Evolutionary conservation across 1,140 invertebrate genomes (phyloP), one percentile per base, ranked within the genome.

Genomic region (Monomorium pharaonis): DNA sequence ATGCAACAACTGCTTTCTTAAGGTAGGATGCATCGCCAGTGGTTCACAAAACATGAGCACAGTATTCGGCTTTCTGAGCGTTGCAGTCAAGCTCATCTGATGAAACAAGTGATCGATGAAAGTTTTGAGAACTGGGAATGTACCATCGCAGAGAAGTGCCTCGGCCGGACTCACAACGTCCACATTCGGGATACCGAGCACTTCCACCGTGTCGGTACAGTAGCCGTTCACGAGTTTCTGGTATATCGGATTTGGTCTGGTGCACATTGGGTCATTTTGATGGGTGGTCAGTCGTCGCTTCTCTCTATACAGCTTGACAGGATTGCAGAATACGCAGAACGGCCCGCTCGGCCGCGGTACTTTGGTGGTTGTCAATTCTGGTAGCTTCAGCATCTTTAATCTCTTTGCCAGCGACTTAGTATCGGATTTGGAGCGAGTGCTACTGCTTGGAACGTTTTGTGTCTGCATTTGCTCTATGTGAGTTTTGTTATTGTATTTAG

Each of bases 1-100:
- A 88, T 95, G 95, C 30, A 95, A 80, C 44, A 95, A 75, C 62
- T 95, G 94, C 86, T 95, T 95, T 37, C 95, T 93, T 21, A 95
- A 90, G 6, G 89, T 72, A 10, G 94, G 92, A 88, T 94, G 93
- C 91, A 95, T 95, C 5, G 93, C 93, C 37, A 95, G 84, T n/a
- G 95, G 95, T 89, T 95, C 95, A 72, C 95, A 95, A 42, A 95
- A 95, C 92, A 95, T 94, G 4, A 95, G 90, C 16, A 95, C 94
- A 12, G 93, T 91, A 80, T 95, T 95, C 12, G 95, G 95, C 72
- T 95, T 95, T 84, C 93, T 92, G 16, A 95, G 84, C 0, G 92
- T 95, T 6, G 93, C 84, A 18, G 94, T 94, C n/a, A 95, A 75
- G 67, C 92, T 91, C 94, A 95, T 95, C 60, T 95, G 95, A 60